Conservation (phyloP, 2,888 invertebrate species). For the Melipona bicolor region DNA sequence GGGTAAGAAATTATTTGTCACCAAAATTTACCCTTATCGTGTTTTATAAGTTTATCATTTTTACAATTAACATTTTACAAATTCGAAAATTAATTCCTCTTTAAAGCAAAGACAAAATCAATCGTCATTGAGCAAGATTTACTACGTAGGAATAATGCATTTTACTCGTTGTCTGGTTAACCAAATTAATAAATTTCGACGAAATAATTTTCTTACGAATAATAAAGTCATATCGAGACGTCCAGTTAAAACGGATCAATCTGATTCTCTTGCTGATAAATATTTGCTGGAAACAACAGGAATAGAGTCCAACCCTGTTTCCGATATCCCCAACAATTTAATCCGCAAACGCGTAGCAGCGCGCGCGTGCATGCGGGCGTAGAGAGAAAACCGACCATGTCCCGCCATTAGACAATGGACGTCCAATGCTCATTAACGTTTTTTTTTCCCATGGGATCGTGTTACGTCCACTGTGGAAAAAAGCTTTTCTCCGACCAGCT, state of each 20-base stretch:
- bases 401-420: slow-evolving; percentile 21
- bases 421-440: slow-evolving; percentile 28
- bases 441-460: not conserved
- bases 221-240: not conserved
- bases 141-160: no score
- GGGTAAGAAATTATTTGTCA: no score
- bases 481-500: not conserved
- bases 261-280: not conserved
- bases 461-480: slow-evolving; percentile 13
- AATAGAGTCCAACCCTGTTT: not conserved
- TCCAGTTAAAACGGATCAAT: not conserved
- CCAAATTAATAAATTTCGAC: no score
- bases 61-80: no score
- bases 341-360: not conserved
- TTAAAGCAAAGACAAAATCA: no score
- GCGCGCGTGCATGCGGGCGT: no score
- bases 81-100: no score
- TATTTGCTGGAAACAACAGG: not conserved
- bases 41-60: no score
- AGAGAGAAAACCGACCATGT: not conserved
- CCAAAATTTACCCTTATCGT: no score
- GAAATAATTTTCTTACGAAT: not conserved
- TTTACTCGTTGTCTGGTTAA: no score
- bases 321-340: not conserved
- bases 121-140: no score